Percentiles rank a stretch among this genome's conserved stretches.
Conservation (phyloP, 2,113 vertebrate genomes). For the Ailuropoda melanoleuca region DNA sequence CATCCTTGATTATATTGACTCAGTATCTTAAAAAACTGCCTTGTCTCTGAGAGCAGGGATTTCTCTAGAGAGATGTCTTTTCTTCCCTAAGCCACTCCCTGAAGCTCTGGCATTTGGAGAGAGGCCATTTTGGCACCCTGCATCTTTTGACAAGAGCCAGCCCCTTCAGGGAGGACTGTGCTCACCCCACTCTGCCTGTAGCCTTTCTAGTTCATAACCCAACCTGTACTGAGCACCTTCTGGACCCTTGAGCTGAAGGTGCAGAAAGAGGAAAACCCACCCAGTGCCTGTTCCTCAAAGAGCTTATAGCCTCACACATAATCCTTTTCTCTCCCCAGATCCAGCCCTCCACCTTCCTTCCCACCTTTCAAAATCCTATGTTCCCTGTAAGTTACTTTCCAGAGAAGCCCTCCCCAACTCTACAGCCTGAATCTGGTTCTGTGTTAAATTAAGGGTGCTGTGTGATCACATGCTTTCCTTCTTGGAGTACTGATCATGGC, state of each 20-base stretch:
- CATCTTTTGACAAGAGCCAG: neutral
- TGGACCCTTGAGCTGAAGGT: neutral
- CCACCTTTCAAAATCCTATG: neutral
- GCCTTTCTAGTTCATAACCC: neutral
- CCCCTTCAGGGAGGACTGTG: neutral
- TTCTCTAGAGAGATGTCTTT: neutral
- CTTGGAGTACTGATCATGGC: neutral
- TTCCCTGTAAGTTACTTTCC: neutral
- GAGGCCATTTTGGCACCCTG: neutral
- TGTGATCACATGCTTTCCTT: neutral
- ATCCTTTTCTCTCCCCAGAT: neutral
- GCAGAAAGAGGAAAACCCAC: neutral
- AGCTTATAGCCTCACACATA: neutral
- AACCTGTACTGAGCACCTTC: neutral
- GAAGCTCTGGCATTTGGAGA: neutral
- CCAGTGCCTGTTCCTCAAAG: neutral
- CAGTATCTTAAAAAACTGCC: neutral
- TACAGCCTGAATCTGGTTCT: neutral
- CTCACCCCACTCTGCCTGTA: neutral
- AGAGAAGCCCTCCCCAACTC: neutral
- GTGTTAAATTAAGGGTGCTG: neutral
- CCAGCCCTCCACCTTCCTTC: neutral
- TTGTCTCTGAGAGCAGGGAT: neutral
- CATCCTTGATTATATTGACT: neutral
- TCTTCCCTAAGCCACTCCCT: neutral